Evolutionary conservation across 2,888 invertebrate genomes (phyloP).

Genomic region (Chironomus tentans): DNA sequence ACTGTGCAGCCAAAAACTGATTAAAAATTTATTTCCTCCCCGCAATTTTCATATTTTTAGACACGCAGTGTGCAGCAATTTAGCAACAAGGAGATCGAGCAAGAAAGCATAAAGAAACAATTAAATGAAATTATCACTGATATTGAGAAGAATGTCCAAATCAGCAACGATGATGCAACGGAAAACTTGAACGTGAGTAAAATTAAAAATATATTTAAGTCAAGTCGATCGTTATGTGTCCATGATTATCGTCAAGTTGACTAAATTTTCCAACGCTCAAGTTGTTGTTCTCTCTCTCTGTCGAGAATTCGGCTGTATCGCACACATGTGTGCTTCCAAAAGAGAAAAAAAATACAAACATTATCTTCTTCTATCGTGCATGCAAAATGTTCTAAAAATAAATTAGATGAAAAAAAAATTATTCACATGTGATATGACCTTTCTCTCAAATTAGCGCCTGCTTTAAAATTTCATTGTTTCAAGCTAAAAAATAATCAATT

Average conservation of each 20-base stretch:
- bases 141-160: slow-evolving; percentile 14
- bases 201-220: neutral
- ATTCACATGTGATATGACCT: neutral
- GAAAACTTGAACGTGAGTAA: neutral
- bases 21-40: neutral
- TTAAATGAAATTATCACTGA: slow-evolving; percentile 22
- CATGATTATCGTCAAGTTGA: neutral
- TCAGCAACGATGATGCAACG: neutral
- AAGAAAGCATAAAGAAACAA: slow-evolving; percentile 18
- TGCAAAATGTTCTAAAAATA: neutral
- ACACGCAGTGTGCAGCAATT: neutral
- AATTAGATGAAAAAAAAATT: neutral
- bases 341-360: neutral
- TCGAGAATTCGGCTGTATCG: neutral
- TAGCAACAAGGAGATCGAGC: slow-evolving; percentile 15
- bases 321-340: neutral
- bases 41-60: slow-evolving; percentile 11
- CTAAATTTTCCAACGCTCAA: neutral
- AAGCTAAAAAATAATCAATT: too few species aligned
- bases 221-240: neutral
- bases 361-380: neutral
- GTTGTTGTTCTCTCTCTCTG: neutral
- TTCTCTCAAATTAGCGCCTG: neutral
- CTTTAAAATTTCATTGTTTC: neutral
- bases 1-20: neutral